Conservation (phyloP, 2,888 invertebrate genomes). For the Ennomos fuscantarius region DNA sequence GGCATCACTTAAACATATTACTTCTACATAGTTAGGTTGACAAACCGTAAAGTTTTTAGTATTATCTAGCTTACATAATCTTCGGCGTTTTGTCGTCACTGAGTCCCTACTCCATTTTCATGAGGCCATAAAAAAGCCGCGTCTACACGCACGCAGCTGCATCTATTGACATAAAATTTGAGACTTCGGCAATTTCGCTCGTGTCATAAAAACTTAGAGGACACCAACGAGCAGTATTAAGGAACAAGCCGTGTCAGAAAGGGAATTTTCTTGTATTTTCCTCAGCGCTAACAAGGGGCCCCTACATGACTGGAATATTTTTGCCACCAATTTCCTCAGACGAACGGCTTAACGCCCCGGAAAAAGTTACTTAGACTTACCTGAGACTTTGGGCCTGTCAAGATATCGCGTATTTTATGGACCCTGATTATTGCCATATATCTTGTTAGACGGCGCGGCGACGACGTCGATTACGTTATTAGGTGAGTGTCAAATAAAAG, state of each 20-base stretch:
- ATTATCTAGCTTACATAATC: slow-evolving; percentile 37
- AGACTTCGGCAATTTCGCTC: slow-evolving; percentile 61
- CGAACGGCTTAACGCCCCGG: slow-evolving; percentile 73
- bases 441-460: slow-evolving; percentile 50
- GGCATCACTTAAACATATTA: slow-evolving; percentile 24
- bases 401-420: slow-evolving; percentile 67
- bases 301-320: slow-evolving; percentile 82
- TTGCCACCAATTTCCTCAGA: slow-evolving; percentile 77
- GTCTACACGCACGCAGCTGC: slow-evolving; percentile 57
- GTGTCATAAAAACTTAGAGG: slow-evolving; percentile 64
- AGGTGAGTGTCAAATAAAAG: slow-evolving; percentile 41
- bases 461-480: slow-evolving; percentile 49
- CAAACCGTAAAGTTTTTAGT: slow-evolving; percentile 34
- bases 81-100: slow-evolving; percentile 36
- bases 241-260: slow-evolving; percentile 68
- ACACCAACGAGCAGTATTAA: slow-evolving; percentile 59
- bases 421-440: slow-evolving; percentile 55
- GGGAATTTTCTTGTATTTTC: slow-evolving; percentile 72
- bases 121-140: slow-evolving; percentile 48
- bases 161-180: slow-evolving; percentile 70
- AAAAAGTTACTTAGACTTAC: slow-evolving; percentile 76
- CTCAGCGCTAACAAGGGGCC: slow-evolving; percentile 76
- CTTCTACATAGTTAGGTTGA: slow-evolving; percentile 23
- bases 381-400: slow-evolving; percentile 64
- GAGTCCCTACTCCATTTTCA: slow-evolving; percentile 49